Evolutionary conservation across 2,888 invertebrate species (phyloP), one percentile per base, ranked within the genome.

Genomic region (Nebria salina): DNA sequence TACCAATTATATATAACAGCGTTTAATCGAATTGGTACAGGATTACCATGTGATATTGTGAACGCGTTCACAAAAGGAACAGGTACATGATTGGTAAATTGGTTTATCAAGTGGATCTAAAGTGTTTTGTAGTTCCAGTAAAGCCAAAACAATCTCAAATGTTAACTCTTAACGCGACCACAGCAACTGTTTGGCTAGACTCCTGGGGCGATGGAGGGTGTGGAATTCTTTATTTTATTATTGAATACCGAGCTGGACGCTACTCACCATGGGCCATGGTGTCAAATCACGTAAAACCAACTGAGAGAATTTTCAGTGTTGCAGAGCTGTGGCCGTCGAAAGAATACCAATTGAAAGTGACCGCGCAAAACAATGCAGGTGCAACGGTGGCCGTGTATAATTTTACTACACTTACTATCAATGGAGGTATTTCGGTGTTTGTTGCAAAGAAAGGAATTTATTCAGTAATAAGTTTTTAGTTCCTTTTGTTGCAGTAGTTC

Each of bases 181-280:
- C 95, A 81, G 95, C 96, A 77, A 95, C 95, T 0, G 93, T 96
- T 34, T 96, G 96, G 93, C 88, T 97, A 84, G 95, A 96, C 88
- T 94, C 95, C 0, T 97, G 96, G 96, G 95, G 95, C 65, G 96
- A 96, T 86, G 96, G 96, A 0, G 96, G 96, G 26, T 97, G 96
- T 86, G 96, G 96, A 2, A 96, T 97, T 83, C 91, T 95, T 8
- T 95, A 95, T 89, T 97, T 96, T 86, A 94, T 95, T 84, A 93
- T 97, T 66, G 96, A 96, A 87, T 96, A 96, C 86, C 90, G 93
- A 82, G 91, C 93, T 81, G 91, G 92, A 74, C 91, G 91, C 68
- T 92, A 93, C 83, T 90, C 92, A 11, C 91, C 94, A 86, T 95
- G 96, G 96, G 94, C 93, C 1, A 91, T 95, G 81, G 94, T 95